Conservation (phyloP, 1,140 invertebrate species). For the Drosophila yakuba region DNA sequence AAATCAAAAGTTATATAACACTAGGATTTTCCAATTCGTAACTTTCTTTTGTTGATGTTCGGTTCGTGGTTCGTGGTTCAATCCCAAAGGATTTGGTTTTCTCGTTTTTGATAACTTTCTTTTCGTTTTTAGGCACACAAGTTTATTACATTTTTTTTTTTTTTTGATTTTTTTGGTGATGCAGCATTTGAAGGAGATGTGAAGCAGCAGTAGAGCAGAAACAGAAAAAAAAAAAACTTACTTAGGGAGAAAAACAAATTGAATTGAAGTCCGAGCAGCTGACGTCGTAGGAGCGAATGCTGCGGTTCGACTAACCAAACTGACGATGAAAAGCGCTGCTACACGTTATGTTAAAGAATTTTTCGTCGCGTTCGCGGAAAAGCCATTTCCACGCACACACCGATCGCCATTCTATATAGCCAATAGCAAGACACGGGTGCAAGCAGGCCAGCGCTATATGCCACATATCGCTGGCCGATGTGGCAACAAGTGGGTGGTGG, state of each 20-base stretch:
- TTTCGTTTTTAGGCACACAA: constrained; percentile 15
- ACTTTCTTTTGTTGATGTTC: constrained; percentile 28
- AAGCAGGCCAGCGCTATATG: constrained; percentile 62
- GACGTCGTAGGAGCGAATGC: constrained; percentile 85
- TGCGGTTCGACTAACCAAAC: constrained; percentile 85
- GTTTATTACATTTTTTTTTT: constrained; percentile 32
- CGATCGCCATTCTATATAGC: constrained; percentile 28
- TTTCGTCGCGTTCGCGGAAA: constrained; percentile 79
- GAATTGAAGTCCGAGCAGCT: constrained; percentile 85
- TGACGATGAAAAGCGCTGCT: constrained; percentile 84
- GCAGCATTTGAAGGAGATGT: constrained; percentile 42
- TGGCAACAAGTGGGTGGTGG: constrained; percentile 69
- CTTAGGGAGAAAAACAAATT: constrained; percentile 85
- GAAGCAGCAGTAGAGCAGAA: constrained; percentile 52
- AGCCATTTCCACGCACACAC: constrained; percentile 36
- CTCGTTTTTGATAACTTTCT: constrained; percentile 10
- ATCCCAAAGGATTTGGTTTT: constrained; percentile 11
- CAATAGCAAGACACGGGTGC: constrained; percentile 28
- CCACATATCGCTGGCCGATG: constrained; percentile 32
- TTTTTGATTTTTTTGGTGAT: constrained; percentile 22
- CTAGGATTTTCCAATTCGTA: constrained; percentile 5
- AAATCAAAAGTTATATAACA: constrained; percentile 53
- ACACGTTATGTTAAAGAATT: constrained; percentile 85
- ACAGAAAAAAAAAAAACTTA: constrained; percentile 73
- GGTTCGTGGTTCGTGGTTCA: constrained; percentile 11